A percentile compares a stretch with the other conserved stretches of the same genome.
These are phyloP conservation scores for Salvelinus namaycush DNA, from an alignment of 2,113 vertebrate genomes.

Conservation along the genomic window DNA sequence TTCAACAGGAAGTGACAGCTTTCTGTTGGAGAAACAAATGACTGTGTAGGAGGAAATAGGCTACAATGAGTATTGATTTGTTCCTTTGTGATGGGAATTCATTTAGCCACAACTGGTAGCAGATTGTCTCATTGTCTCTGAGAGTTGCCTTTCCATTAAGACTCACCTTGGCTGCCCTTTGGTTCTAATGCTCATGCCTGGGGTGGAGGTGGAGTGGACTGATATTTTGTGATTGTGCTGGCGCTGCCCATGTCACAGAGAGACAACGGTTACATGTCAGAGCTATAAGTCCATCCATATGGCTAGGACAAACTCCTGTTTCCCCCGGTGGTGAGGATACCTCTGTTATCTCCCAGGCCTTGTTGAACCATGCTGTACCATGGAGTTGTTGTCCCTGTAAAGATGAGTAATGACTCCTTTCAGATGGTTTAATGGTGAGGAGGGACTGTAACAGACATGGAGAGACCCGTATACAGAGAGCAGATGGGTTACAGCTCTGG, in stretches of 20 bases:
- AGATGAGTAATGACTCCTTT: background rate
- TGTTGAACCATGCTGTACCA: background rate
- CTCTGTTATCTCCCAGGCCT: background rate
- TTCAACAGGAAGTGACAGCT: conserved; percentile 37
- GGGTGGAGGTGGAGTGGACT: background rate
- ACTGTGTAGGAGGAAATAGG: conserved; percentile 46
- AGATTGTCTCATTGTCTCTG: conserved; percentile 50
- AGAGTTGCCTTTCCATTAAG: conserved; percentile 53
- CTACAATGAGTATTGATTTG: conserved; percentile 56
- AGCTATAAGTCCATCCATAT: too few relatives aligned
- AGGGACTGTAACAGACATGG: too few relatives aligned
- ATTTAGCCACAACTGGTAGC: conserved; percentile 44
- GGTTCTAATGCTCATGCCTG: conserved; percentile 17
- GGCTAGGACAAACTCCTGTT: background rate
- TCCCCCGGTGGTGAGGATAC: background rate
- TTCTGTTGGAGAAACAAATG: conserved; percentile 53
- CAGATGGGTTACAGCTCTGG: too few relatives aligned
- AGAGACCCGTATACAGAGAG: too few relatives aligned
- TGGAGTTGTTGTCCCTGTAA: background rate
- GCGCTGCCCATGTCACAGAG: too few relatives aligned
- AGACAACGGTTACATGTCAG: too few relatives aligned
- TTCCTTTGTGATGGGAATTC: conserved; percentile 40
- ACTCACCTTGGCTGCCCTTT: conserved; percentile 52
- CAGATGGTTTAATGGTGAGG: too few relatives aligned
- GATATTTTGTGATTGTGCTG: background rate